Percentiles rank a stretch among this genome's conserved stretches.
phyloP scores from a whole-genome alignment of 1,140 invertebrate genomes.

The Heliconius melpomene region DNA sequence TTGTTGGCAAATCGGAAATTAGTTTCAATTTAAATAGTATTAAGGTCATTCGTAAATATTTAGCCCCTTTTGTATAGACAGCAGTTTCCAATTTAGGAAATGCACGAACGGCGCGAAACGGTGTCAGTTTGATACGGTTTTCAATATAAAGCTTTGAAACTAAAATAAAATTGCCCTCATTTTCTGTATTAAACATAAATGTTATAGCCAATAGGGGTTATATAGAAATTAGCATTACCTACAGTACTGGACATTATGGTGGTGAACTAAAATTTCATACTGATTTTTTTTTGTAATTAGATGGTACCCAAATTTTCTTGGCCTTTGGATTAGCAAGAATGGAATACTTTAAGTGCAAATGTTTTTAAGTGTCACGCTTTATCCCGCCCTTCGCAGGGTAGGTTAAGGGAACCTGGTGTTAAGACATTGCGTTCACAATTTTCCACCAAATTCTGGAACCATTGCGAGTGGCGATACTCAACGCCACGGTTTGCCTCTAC shows the following conservation, averaged over 20 bases:
- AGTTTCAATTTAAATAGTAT: conserved; percentile 31
- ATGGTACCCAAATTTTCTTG: not conserved
- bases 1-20: conserved; percentile 10
- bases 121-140: not conserved
- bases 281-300: not conserved
- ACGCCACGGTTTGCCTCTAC: no score
- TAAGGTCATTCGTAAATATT: conserved; percentile 41
- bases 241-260: no score
- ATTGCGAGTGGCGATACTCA: no score
- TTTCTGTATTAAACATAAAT: not conserved
- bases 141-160: not conserved
- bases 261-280: not conserved
- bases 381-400: no score
- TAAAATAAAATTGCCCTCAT: no score
- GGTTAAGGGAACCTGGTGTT: no score
- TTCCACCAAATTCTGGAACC: no score
- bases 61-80: conserved; percentile 33
- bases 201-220: not conserved
- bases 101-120: not conserved
- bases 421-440: no score
- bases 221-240: no score
- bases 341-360: no score
- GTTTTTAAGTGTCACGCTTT: no score
- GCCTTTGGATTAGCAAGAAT: no score
- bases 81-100: conserved; percentile 33